Evolutionary conservation across 35 echinoderm and acorn worm genomes (phyloP).

Genomic region (Acanthaster planci): DNA sequence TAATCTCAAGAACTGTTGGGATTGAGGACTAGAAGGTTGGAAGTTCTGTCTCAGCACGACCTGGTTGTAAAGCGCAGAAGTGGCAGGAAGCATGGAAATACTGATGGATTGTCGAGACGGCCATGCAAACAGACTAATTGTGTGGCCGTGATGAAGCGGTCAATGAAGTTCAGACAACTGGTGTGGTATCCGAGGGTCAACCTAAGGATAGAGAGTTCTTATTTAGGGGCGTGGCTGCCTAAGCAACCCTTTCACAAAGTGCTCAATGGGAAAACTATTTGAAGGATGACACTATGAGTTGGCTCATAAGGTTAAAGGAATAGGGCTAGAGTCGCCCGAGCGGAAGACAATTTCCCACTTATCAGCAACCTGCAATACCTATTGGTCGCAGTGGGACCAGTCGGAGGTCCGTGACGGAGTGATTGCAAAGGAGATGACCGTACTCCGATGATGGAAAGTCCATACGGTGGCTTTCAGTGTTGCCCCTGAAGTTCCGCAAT

Average conservation of each 20-base stretch:
- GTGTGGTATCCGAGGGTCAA: not conserved
- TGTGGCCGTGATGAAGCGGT: slow-evolving; percentile 24
- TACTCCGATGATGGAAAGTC: too few relatives aligned
- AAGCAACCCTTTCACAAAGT: not conserved
- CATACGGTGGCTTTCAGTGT: too few relatives aligned
- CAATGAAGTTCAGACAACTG: not conserved
- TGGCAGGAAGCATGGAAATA: slow-evolving; percentile 60
- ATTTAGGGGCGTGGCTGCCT: not conserved
- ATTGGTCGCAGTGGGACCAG: too few relatives aligned
- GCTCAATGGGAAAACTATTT: too few relatives aligned
- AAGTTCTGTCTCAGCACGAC: slow-evolving; percentile 32
- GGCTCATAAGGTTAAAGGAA: too few relatives aligned
- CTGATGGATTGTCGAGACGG: slow-evolving; percentile 41
- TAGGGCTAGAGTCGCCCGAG: too few relatives aligned
- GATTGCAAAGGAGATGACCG: too few relatives aligned
- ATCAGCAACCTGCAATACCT: too few relatives aligned
- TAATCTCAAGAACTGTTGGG: slow-evolving; percentile 42
- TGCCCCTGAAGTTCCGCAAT: too few relatives aligned
- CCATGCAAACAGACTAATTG: slow-evolving; percentile 48
- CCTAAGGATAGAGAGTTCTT: not conserved
- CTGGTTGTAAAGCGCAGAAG: slow-evolving; percentile 45
- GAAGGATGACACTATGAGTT: too few relatives aligned
- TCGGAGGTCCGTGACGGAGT: too few relatives aligned
- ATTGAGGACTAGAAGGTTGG: slow-evolving; percentile 48
- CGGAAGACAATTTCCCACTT: too few relatives aligned